Evolutionary conservation across 2,888 invertebrate species (phyloP), one percentile per base, ranked within the genome.

Genomic region (Allophyes oxyacanthae): DNA sequence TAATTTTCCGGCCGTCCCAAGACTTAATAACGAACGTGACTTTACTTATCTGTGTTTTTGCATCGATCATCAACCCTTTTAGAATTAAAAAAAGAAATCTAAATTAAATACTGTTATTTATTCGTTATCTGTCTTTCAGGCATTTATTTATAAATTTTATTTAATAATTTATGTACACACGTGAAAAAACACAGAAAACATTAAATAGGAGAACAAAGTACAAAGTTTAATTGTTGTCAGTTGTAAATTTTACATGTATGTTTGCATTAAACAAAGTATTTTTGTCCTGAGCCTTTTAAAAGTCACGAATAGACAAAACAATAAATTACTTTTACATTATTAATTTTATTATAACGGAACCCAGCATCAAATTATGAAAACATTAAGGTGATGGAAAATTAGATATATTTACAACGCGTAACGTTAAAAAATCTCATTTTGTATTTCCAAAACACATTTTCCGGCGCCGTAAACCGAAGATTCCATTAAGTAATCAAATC

Each of bases 1-100:
- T 77, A 79, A 75, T 79, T 74, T 75, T 61, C 55, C 65, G 58
- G 46, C 36, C 44, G 53, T 55, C 56, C 44, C 56, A 56, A 15
- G 49, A 46, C 49, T 63, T 65, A 60, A 44, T 42, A 54, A 59
- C 53, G 43, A 64, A 58, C 43, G 58, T 52, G 60, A 62, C 58
- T 64, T 56, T n/a, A n/a, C 43, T 58, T 67, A 77, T 66, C 68
- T 61, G 46, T 51, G 68, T 60, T 60, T 51, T 56, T 38, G 20
- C 42, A 46, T 40, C 54, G 53, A 51, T 53, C 54, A 60, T 40
- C 38, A 58, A 60, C 50, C 64, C 54, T 58, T 72, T 55, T 37
- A 28, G 43, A 51, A 64, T 49, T 42, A 53, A 57, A n/a, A 30
- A 42, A 0, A 42, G 55, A 49, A 20, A 36, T 49, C 38, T 1